A percentile compares a stretch with the other conserved stretches of the same genome.
Conservation (phyloP, 2,888 invertebrate genomes). For the Leptura quadrifasciata region DNA sequence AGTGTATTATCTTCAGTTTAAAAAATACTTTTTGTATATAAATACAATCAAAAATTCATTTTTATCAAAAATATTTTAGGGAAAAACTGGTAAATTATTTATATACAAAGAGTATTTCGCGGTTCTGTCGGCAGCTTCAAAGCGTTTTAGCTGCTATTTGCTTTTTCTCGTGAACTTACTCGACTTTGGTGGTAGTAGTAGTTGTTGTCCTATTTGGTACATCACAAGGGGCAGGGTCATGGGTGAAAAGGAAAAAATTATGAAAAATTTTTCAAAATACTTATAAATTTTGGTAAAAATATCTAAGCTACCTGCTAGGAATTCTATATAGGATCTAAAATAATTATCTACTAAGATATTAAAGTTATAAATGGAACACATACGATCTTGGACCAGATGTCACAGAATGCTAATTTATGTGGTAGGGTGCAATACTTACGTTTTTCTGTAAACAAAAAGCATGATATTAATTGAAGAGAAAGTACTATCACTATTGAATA, state of each 20-base stretch:
- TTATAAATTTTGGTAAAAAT: conserved; percentile 58
- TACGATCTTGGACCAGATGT: conserved; percentile 62
- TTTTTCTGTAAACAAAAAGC: conserved; percentile 65
- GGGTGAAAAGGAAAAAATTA: conserved; percentile 66
- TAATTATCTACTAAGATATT: conserved; percentile 26
- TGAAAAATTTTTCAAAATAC: conserved; percentile 60
- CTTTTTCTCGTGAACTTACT: conserved; percentile 67
- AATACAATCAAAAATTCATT: conserved; percentile 17
- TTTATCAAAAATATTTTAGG: background rate
- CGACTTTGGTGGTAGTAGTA: conserved; percentile 70
- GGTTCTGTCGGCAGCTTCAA: conserved; percentile 44
- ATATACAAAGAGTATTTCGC: conserved; percentile 52
- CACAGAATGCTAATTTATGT: conserved; percentile 45
- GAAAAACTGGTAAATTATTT: conserved; percentile 29
- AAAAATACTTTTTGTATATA: conserved; percentile 48
- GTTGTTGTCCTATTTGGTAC: conserved; percentile 68
- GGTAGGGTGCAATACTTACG: conserved; percentile 62
- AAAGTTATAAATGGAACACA: conserved; percentile 51
- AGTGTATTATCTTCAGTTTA: conserved; percentile 29
- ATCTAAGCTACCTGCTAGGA: conserved; percentile 10
- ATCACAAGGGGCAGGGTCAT: conserved; percentile 63
- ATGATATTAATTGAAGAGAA: conserved; percentile 43
- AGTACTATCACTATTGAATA: background rate
- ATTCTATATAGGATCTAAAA: conserved; percentile 29
- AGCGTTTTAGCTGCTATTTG: conserved; percentile 51